These are phyloP conservation scores for Antheraea mylitta DNA, from an alignment of 1,140 invertebrate genomes.

Conservation along the genomic window DNA sequence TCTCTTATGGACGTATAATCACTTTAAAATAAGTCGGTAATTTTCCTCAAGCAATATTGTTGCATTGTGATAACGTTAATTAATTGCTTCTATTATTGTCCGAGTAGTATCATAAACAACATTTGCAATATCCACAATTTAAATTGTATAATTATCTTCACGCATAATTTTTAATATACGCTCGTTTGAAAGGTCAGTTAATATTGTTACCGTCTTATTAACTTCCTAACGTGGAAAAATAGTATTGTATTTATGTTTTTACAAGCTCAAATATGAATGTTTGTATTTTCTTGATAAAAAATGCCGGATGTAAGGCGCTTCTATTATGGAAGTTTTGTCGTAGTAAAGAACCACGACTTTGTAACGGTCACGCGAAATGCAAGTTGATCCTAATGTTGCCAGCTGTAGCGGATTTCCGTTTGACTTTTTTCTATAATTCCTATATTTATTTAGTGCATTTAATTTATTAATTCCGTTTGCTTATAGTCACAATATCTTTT, in stretches of 20 bases:
- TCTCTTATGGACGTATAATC: too few species aligned
- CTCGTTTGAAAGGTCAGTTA: background rate
- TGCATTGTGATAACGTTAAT: slow-evolving; percentile 31
- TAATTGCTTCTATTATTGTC: slow-evolving; percentile 25
- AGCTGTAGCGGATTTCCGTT: background rate
- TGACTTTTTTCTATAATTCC: background rate
- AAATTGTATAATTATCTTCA: background rate
- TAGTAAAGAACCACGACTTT: background rate
- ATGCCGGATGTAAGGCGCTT: background rate
- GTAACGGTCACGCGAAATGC: background rate
- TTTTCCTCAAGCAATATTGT: slow-evolving; percentile 40
- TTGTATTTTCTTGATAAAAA: too few species aligned
- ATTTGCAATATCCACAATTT: background rate
- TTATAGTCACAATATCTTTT: too few species aligned
- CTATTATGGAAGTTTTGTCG: background rate
- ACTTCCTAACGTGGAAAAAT: too few species aligned
- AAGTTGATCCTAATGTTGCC: background rate
- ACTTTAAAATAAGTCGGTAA: slow-evolving; percentile 21
- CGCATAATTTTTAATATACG: background rate
- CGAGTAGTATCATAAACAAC: background rate
- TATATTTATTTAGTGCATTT: background rate
- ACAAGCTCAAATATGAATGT: too few species aligned
- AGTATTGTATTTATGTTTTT: too few species aligned
- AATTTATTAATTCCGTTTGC: too few species aligned
- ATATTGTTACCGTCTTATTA: background rate